Evolutionary conservation across 1,140 invertebrate genomes (phyloP).

Genomic region (Leptinotarsa undecemlineata): DNA sequence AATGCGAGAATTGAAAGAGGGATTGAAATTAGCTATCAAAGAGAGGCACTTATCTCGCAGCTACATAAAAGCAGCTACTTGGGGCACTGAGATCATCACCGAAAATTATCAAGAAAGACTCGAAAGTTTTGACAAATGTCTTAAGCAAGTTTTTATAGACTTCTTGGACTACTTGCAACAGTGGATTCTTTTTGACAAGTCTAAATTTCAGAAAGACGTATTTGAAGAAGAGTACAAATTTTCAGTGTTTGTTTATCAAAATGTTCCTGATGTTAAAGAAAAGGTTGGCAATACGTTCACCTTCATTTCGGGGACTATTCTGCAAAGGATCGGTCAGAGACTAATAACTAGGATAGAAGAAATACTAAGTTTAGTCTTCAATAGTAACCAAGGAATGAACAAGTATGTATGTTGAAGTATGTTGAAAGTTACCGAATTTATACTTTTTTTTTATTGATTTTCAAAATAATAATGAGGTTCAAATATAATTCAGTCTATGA

Average conservation of each 20-base stretch:
- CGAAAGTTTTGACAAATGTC: constrained; percentile 74
- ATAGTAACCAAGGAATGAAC: constrained; percentile 37
- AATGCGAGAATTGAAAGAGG: constrained; percentile 86
- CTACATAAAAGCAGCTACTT: constrained; percentile 69
- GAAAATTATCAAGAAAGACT: constrained; percentile 65
- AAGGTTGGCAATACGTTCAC: constrained; percentile 72
- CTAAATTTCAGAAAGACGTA: constrained; percentile 74
- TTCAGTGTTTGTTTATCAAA: constrained; percentile 68
- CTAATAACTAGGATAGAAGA: constrained; percentile 61
- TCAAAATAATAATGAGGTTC: too few relatives aligned
- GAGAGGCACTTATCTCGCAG: constrained; percentile 75
- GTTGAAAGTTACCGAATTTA: constrained; percentile 17
- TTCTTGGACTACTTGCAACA: constrained; percentile 77
- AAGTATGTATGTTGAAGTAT: constrained; percentile 47
- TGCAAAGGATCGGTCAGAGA: constrained; percentile 59
- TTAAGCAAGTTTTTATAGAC: constrained; percentile 64
- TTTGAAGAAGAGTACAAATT: constrained; percentile 84
- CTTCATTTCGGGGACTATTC: constrained; percentile 58
- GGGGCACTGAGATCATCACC: constrained; percentile 28
- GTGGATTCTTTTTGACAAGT: constrained; percentile 69
- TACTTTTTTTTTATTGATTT: background rate
- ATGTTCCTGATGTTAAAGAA: constrained; percentile 70
- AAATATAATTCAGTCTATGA: too few relatives aligned
- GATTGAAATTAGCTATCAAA: constrained; percentile 75
- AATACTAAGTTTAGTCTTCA: constrained; percentile 36